Conservation (phyloP, 2,888 invertebrate species). For the Tigriopus californicus region DNA sequence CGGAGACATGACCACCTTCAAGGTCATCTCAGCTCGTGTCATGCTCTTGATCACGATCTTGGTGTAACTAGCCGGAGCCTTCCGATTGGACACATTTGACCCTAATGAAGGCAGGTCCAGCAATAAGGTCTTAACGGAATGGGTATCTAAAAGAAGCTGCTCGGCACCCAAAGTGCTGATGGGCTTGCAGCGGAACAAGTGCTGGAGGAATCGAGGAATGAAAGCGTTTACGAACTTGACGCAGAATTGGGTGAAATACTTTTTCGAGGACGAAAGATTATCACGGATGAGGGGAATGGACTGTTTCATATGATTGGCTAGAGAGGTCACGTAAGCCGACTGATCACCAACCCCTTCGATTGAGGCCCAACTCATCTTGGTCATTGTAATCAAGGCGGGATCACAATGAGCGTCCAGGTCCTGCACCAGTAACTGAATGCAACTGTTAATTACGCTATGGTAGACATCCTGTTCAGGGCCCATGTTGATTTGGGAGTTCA, state of each 20-base stretch:
- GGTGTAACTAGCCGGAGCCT: constrained; percentile 31
- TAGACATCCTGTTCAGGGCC: constrained; percentile 73
- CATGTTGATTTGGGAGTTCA: constrained; percentile 60
- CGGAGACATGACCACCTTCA: constrained; percentile 95
- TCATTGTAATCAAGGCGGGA: constrained; percentile 75
- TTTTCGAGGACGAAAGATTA: constrained; percentile 69
- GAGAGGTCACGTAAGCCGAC: constrained; percentile 77
- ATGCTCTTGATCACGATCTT: constrained; percentile 64
- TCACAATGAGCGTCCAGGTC: constrained; percentile 88
- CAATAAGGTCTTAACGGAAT: constrained; percentile 46
- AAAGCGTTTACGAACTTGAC: constrained; percentile 77
- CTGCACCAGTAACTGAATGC: constrained; percentile 77
- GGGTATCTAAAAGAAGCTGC: constrained; percentile 48
- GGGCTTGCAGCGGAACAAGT: constrained; percentile 74
- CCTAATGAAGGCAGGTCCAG: constrained; percentile 85
- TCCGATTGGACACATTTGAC: constrained; percentile 29
- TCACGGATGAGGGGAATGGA: constrained; percentile 75
- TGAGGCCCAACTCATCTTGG: constrained; percentile 40
- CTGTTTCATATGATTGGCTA: constrained; percentile 64
- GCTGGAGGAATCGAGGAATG: constrained; percentile 80
- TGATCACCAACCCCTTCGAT: constrained; percentile 53
- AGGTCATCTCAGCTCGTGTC: constrained; percentile 94
- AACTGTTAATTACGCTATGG: constrained; percentile 43
- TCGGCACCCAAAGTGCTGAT: constrained; percentile 80
- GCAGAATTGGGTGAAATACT: constrained; percentile 96